Conservation (phyloP, 2,888 invertebrate genomes). For the Perithous albicinctus region DNA sequence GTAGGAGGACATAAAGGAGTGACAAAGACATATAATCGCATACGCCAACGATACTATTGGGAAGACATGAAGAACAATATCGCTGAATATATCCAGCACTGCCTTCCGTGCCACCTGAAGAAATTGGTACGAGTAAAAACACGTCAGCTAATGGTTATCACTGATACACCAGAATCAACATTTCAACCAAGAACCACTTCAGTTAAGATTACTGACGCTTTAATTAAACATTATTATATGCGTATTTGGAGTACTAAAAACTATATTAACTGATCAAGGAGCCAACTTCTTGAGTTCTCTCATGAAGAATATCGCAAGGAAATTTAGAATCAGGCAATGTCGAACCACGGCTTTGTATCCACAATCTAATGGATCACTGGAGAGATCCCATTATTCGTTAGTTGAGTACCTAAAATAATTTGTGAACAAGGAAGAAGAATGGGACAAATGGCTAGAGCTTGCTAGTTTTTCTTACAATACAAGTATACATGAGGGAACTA, state of each 20-base stretch:
- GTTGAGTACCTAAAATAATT: conserved; percentile 57
- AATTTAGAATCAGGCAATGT: conserved; percentile 55
- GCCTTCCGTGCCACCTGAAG: conserved; percentile 59
- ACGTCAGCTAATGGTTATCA: conserved; percentile 62
- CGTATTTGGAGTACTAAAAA: conserved; percentile 55
- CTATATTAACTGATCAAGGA: conserved; percentile 64
- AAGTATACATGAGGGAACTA: conserved; percentile 23
- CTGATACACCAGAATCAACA: conserved; percentile 62
- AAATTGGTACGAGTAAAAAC: conserved; percentile 65
- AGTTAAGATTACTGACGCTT: conserved; percentile 63
- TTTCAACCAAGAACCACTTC: conserved; percentile 56
- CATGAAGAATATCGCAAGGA: conserved; percentile 50
- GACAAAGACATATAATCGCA: too few relatives aligned
- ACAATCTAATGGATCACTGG: conserved; percentile 64
- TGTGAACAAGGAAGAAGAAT: conserved; percentile 56
- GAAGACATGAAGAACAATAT: conserved; percentile 9
- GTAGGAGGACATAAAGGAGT: too few relatives aligned
- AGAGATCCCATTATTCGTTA: conserved; percentile 57
- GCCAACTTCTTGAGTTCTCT: conserved; percentile 57
- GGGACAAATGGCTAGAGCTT: conserved; percentile 66
- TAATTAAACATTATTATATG: conserved; percentile 54
- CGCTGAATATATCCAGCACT: too few relatives aligned
- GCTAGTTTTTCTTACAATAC: too few relatives aligned
- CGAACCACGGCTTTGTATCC: conserved; percentile 61
- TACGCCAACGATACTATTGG: conserved; percentile 21